A percentile compares a stretch with the other conserved stretches of the same genome.
Evolutionary conservation across 2,113 vertebrate species (phyloP).

Genomic region (Serilophus lunatus): DNA sequence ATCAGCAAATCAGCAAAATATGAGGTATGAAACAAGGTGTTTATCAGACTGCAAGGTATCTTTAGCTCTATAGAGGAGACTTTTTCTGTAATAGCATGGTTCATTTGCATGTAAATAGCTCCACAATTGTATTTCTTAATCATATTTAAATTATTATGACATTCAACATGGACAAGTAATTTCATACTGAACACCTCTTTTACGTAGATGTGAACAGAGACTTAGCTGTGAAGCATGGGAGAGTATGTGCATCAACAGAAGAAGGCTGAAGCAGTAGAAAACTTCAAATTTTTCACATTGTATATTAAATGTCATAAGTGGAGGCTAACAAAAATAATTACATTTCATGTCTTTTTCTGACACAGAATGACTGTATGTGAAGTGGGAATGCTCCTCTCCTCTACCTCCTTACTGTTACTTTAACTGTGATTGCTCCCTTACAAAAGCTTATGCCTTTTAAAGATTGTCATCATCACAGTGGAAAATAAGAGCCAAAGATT

Average conservation of each 20-base stretch:
- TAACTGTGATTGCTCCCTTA: not conserved
- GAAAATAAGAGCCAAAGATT: not conserved
- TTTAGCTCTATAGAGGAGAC: not conserved
- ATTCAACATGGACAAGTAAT: not conserved
- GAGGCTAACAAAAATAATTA: not conserved
- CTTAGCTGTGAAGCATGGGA: not conserved
- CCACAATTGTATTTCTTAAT: not conserved
- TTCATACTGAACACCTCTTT: not conserved
- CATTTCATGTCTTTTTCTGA: fast-evolving
- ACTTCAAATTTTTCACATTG: not conserved
- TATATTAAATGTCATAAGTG: not conserved
- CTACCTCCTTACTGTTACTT: not conserved
- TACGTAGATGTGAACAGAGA: not conserved
- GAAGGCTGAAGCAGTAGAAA: not conserved
- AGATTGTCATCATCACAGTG: not conserved
- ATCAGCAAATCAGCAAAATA: not conserved
- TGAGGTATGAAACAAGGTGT: not conserved
- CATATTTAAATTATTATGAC: not conserved
- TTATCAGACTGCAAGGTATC: not conserved
- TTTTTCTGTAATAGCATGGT: not conserved
- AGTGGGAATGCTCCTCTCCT: not conserved
- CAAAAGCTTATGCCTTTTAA: not conserved
- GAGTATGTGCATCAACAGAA: not conserved
- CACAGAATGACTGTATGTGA: not conserved
- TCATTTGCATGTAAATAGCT: not conserved